A percentile compares a stretch with the other conserved stretches of the same genome.
Conservation (phyloP, 2,797 vertebrate genomes). For the Xiphophorus birchmanni region DNA sequence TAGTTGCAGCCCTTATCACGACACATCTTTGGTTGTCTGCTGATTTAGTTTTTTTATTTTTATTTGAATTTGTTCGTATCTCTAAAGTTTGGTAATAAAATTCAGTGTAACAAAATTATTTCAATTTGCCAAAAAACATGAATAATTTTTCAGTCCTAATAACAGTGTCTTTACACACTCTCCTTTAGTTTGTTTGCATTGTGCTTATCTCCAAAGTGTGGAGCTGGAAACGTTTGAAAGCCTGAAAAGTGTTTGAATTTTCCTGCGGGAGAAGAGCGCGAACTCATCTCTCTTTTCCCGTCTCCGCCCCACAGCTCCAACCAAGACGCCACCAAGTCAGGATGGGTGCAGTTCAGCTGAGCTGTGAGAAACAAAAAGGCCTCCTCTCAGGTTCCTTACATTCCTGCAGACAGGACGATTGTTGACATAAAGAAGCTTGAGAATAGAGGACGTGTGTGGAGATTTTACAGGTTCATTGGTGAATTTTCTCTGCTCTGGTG, state of each 20-base stretch:
- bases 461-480: constrained; percentile 39
- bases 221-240: too few species aligned
- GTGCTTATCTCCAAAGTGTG: too few species aligned
- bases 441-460: constrained; percentile 44
- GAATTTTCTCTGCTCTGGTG: constrained; percentile 35
- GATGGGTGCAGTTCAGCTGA: constrained; percentile 95
- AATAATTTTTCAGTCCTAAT: too few species aligned
- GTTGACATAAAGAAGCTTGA: constrained; percentile 35
- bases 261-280: too few species aligned
- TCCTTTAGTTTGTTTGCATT: too few species aligned
- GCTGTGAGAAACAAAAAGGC: constrained; percentile 23
- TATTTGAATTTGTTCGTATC: not conserved
- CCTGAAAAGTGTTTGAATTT: too few species aligned
- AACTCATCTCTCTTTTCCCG: not conserved
- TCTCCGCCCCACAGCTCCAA: constrained; percentile 74
- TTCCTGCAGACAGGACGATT: constrained; percentile 72
- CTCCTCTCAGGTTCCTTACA: constrained; percentile 70
- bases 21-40: not conserved
- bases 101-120: too few species aligned
- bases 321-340: constrained; percentile 79
- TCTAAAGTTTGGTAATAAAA: constrained; percentile 86
- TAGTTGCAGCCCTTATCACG: not conserved
- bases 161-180: too few species aligned
- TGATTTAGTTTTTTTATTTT: not conserved
- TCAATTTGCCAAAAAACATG: too few species aligned